Base-by-base conservation (phyloP, 2,888 invertebrate species). In the Halictus ligatus region DNA sequence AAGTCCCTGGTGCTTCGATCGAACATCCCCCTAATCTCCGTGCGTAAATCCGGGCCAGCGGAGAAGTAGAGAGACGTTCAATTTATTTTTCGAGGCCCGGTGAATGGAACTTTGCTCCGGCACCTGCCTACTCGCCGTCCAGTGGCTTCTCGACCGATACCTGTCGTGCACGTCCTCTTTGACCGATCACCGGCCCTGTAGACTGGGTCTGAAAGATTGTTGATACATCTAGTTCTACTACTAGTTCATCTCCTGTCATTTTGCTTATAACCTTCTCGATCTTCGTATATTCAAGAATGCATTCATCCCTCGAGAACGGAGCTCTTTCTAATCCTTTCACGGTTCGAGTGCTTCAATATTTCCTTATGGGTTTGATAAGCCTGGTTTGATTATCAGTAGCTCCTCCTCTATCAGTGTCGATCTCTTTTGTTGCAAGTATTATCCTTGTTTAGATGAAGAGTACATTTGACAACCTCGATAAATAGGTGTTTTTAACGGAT, bases 61-160 rank as follows among this genome's bases (percentile, higher is more conserved):
- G 29, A 7, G 35, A 25, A 40, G 15, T 7, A 21, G 5, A n/a
- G 50, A 40, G 25, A 54, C 29, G 15, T 40, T 21, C 12, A 13
- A 71, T 50, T 84, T 78, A 84, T 84, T 84, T 48, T 78, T 75
- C 85, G 75, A 35, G 7, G 74, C 78, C 74, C 84, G 85, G 72
- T 18, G 48, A 25, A n/a, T 8, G 25, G 40, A 67, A 73, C 29
- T 67, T 67, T 29, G 67, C 18, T 29, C 35, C 29, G 67, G 29
- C 29, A 18, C 25, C 60, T 25, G 60, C n/a, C 67, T 29, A 67
- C 35, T 35, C 67, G 67, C 25, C 64, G 64, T 7, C 29, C 7
- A 18, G 13, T 18, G 35, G 18, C 29, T 67, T 18, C 67, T 29
- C 13, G 15, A 25, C 29, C 5, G 13, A 29, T 29, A 15, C 15